A percentile compares a stretch with the other conserved stretches of the same genome.
Conservation (phyloP, 2,888 invertebrate species). For the Sesamia inferens region DNA sequence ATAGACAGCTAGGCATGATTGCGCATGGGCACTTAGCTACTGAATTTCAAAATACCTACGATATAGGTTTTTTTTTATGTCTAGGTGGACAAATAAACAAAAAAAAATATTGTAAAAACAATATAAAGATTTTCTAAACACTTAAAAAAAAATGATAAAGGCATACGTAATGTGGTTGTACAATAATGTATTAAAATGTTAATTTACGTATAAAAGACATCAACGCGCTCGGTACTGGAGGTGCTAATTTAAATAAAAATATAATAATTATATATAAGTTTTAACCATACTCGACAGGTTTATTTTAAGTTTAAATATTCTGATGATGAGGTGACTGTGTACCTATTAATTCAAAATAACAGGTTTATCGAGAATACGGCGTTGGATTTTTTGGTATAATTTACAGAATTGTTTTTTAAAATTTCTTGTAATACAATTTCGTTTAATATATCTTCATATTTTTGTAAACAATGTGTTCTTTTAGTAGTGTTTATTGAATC, state of each 20-base stretch:
- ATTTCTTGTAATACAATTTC: neutral
- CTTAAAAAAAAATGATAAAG: neutral
- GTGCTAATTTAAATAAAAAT: neutral
- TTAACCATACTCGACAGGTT: neutral
- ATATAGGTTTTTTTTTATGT: neutral
- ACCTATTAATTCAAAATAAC: neutral
- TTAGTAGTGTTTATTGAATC: constrained; percentile 30
- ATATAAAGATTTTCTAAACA: neutral
- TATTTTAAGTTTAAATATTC: neutral
- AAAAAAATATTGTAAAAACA: neutral
- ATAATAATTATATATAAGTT: neutral
- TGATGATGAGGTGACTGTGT: no score
- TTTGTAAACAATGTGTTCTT: neutral
- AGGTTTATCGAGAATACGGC: neutral
- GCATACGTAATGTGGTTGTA: neutral
- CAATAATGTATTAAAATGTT: neutral
- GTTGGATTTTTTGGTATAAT: neutral
- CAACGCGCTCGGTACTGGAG: constrained; percentile 70
- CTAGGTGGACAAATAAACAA: neutral
- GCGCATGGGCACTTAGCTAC: constrained; percentile 28
- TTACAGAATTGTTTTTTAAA: no score
- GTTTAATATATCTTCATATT: neutral
- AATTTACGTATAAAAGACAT: constrained; percentile 73
- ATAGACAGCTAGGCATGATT: constrained; percentile 14
- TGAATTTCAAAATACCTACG: constrained; percentile 14